Base-by-base conservation (phyloP, 2,888 invertebrate genomes). In the Aphelenchoides bicaudatus region DNA sequence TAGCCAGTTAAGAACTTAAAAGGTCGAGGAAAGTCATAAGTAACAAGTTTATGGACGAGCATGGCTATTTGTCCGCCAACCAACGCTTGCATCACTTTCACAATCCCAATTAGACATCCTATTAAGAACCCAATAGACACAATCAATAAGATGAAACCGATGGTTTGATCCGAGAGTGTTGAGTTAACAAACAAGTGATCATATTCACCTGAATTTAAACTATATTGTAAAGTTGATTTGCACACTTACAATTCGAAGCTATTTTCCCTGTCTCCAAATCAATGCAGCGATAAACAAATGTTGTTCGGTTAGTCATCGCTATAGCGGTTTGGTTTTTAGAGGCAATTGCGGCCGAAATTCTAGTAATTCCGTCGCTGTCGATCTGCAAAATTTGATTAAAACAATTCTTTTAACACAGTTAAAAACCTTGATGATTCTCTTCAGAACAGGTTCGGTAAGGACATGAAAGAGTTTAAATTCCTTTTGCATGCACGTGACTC, bases 51-150 rank as follows among this genome's bases (percentile, higher is more conserved):
- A 59, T 80, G 76, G 30, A 83, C 80, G 3, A 80, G 65, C n/a
- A 68, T 55, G 0, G 82, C 81, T 39, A 83, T 80, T 54, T 80
- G 78, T 2, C 82, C 82, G 71, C 78, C 73, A 6, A 83, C 74
- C 58, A 83, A 70, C 30, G 82, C 81, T 63, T 81, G 80, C 10
- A 84, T 80, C 13, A 83, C 67, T 68, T 83, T 83, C 30, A 84
- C 84, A 51, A 85, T 81, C 43, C 79, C 65, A 13, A 84, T 70
- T 13, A 84, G 78, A 65, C 84, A 84, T 39, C 72, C 61, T 54
- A 81, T 80, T 10, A 84, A 79, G 2, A 80, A 68, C 27, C 80
- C 31, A 49, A 85, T 73, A 0, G 84, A 80, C 13, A 79, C 59
- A 13, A 78, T 70, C 38, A 85, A 68, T 48, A 85, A 72, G 29